Evolutionary conservation across 2,888 invertebrate species (phyloP), one percentile per base, ranked within the genome.

Genomic region (Epinotia demarniana): DNA sequence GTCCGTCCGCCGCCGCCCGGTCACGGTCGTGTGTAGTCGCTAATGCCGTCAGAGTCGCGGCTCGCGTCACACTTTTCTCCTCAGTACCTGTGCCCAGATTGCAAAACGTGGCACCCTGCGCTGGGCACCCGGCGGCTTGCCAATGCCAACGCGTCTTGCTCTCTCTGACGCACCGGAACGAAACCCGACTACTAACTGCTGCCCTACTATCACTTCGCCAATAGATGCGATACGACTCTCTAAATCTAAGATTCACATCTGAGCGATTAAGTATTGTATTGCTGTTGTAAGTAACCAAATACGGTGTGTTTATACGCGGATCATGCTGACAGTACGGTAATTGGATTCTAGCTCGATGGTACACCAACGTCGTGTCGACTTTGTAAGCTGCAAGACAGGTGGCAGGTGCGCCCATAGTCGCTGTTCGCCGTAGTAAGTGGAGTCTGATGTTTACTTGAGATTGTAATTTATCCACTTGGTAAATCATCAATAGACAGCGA

Each of bases 181-280:
- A 85, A 86, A 88, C 84, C 84, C 84, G 86, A 85, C 84, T 85
- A 82, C 84, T 82, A 85, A 85, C 85, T 80, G 81, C 81, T 90
- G 93, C 87, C 92, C 92, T 92, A 92, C 92, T 92, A 91, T 92
- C 91, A 90, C 92, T 91, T 88, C 79, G 82, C 85, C 82, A 85
- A 86, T 85, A 79, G 79, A 73, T 66, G 80, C 77, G 77, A 84
- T 71, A 79, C 77, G 76, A 84, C 86, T 88, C 85, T 88, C 87
- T 87, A 86, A 86, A 86, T 82, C 81, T 75, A 80, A 81, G 75
- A 82, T 80, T 81, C 83, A 82, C 80, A 83, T 81, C 81, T 79
- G 70, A 79, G 75, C 72, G 49, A 75, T 73, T 55, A 57, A 68
- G 66, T 69, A 79, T 76, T 76, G 77, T 72, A 73, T 78, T 75